Conservation (phyloP, 2,113 vertebrate genomes). For the Loxodonta africana region DNA sequence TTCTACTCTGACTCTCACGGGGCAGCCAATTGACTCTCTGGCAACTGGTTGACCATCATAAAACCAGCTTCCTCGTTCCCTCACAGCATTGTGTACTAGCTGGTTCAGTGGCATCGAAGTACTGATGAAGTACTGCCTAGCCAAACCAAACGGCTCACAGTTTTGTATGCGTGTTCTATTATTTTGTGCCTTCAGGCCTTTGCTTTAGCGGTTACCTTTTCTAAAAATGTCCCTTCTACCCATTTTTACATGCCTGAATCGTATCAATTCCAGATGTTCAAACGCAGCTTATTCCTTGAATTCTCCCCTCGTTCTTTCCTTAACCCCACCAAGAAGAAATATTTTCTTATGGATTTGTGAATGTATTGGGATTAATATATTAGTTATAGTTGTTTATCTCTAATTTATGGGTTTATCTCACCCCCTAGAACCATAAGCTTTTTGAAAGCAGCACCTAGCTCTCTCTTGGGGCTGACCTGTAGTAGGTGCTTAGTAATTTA, state of each 20-base stretch:
- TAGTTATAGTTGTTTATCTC: not conserved
- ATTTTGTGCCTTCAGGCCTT: not conserved
- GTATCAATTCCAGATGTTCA: not conserved
- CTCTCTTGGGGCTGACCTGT: not conserved
- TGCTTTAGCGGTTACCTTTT: not conserved
- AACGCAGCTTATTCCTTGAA: not conserved
- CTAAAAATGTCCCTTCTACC: not conserved
- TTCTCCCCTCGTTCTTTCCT: not conserved
- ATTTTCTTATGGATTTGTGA: not conserved
- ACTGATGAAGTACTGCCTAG: not conserved
- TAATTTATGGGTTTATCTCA: not conserved
- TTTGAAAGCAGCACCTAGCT: not conserved
- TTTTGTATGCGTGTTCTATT: not conserved
- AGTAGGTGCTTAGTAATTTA: not conserved
- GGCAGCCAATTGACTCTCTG: not conserved
- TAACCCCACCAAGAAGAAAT: not conserved
- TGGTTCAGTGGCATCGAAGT: not conserved
- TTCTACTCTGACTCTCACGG: not conserved
- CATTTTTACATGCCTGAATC: not conserved
- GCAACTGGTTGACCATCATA: not conserved
- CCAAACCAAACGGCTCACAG: not conserved
- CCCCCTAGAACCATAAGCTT: not conserved
- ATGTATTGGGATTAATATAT: not conserved
- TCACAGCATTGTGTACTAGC: not conserved
- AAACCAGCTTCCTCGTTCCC: not conserved